A percentile compares a stretch with the other conserved stretches of the same genome.
These are phyloP conservation scores for Drosophila heteroneura DNA, from an alignment of 2,888 invertebrate genomes.

Conservation along the genomic window DNA sequence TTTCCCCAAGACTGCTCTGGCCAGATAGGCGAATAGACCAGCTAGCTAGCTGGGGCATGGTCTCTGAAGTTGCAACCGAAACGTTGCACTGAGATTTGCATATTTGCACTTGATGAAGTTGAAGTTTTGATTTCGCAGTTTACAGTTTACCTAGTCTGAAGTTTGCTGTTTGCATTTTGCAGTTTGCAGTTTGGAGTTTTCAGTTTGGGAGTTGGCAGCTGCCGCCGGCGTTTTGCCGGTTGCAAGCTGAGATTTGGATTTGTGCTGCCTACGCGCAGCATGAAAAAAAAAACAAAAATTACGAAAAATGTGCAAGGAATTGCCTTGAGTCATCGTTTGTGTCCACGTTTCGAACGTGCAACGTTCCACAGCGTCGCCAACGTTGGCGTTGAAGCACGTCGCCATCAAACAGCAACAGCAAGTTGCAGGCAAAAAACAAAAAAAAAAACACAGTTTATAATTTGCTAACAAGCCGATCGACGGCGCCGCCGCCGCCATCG, in stretches of 20 bases:
- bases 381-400: slow-evolving; percentile 65
- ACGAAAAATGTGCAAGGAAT: slow-evolving; percentile 70
- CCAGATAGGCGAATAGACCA: slow-evolving; percentile 2
- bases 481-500: slow-evolving; percentile 63
- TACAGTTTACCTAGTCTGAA: slow-evolving; percentile 12
- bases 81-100: slow-evolving; percentile 61
- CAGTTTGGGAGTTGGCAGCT: slow-evolving; percentile 33
- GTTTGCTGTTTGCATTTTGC: slow-evolving; percentile 14
- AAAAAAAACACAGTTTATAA: slow-evolving; percentile 57
- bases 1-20: not conserved
- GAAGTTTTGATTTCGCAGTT: slow-evolving; percentile 45
- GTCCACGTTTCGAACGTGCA: slow-evolving; percentile 38
- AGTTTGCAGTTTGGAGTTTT: slow-evolving; percentile 1
- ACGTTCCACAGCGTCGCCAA: slow-evolving; percentile 55
- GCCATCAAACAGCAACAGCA: slow-evolving; percentile 13
- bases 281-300: slow-evolving; percentile 46
- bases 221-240: slow-evolving; percentile 36
- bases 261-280: slow-evolving; percentile 71
- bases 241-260: slow-evolving; percentile 53
- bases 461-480: slow-evolving; percentile 78
- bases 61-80: slow-evolving; percentile 15
- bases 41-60: not conserved
- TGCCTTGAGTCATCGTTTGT: slow-evolving; percentile 78
- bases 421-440: not conserved
- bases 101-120: slow-evolving; percentile 77